A percentile compares a stretch with the other conserved stretches of the same genome.
Evolutionary conservation across 2,113 vertebrate genomes (phyloP).

Genomic region (Oplegnathus fasciatus): DNA sequence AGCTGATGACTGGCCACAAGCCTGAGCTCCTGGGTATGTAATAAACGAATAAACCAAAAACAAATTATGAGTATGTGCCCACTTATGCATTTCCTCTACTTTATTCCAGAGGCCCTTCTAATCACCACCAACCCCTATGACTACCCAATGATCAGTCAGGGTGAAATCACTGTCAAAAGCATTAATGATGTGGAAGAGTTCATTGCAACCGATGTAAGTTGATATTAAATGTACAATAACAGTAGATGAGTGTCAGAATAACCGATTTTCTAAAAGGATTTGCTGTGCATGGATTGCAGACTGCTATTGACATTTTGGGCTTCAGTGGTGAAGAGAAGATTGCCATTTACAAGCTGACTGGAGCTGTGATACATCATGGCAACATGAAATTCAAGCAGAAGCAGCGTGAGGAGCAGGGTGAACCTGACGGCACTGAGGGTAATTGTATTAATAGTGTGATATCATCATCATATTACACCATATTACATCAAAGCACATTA

Average conservation of each 20-base stretch:
- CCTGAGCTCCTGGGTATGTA: conserved; percentile 80
- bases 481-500: background rate
- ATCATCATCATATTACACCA: background rate
- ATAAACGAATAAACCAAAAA: background rate
- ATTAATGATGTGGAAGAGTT: conserved; percentile 77
- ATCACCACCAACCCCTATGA: conserved; percentile 82
- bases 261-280: background rate
- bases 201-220: conserved; percentile 75
- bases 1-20: conserved; percentile 84
- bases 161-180: conserved; percentile 78
- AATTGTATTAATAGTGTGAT: background rate
- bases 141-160: conserved; percentile 80
- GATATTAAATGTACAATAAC: background rate
- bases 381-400: conserved; percentile 82
- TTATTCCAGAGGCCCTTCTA: conserved; percentile 74
- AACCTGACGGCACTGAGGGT: conserved; percentile 82
- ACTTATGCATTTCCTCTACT: background rate
- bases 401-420: conserved; percentile 82
- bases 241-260: conserved; percentile 3
- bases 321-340: conserved; percentile 90
- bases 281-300: conserved; percentile 49
- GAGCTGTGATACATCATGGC: conserved; percentile 89
- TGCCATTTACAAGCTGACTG: conserved; percentile 90
- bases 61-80: background rate
- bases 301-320: conserved; percentile 84